Base-by-base conservation (phyloP, 37 sponge, comb jelly and placozoan genomes). In the Axinella damicornis region DNA sequence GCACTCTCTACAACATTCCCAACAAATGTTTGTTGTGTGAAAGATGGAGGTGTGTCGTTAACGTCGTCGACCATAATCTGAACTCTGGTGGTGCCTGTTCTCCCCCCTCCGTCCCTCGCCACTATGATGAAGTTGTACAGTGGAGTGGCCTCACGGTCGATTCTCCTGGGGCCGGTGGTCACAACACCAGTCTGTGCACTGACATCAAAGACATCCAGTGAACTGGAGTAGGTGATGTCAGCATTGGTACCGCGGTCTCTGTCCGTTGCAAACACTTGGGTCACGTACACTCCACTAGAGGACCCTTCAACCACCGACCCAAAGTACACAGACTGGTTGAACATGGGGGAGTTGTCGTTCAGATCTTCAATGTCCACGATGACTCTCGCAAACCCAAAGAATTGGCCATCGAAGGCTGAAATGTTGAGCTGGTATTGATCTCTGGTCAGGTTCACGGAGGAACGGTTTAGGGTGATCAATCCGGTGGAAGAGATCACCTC, bases 191-290 rank as follows among this genome's bases (percentile, higher is more conserved):
- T 86, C 9, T 34, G 30, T 11, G 78, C 12, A 40, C 86, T 55
- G 18, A 93, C 65, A 5, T 39, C 24, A 63, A 93, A 93, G 2
- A 46, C 40, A 1, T 22, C 19, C 0, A n/a, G 5, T 19, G 66
- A 24, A 6, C 46, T 53, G 30, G 66, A 55, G 68, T 93, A 93
- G 0, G 68, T 35, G 22, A 93, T 65, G 2, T 60, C 67, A 19
- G 56, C 90, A 30, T 77, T 82, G 30, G 35, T 66, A 5, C 78
- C 80, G 24, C 87, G 25, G 46, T 93, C 94, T 5, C 6, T 30
- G 57, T 93, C 94, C 20, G 83, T 86, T 27, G 94, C 94, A 56
- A 68, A 83, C 21, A 93, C 90, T 36, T 76, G 78, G 2, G 60
- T 36, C 0, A 93, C 59, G 30, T 55, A 53, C 37, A 61, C 64